Conservation (phyloP, 2,797 vertebrate species). For the Crenuchus spilurus region DNA sequence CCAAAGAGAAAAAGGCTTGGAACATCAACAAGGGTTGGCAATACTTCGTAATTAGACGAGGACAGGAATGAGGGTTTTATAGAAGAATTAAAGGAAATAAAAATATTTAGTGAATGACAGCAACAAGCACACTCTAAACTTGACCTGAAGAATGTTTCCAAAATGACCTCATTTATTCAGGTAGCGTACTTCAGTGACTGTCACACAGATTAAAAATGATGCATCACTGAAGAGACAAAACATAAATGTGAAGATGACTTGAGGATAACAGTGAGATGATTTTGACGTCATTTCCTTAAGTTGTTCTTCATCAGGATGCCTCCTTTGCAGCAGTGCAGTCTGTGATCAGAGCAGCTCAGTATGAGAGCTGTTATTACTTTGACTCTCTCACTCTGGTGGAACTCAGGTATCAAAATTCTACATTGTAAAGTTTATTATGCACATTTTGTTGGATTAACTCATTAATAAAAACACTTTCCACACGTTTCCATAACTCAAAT, state of each 20-base stretch:
- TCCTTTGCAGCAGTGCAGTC: not conserved
- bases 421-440: not conserved
- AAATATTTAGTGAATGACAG: too few species aligned
- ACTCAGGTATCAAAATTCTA: slow-evolving; percentile 33
- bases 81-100: too few species aligned
- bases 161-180: too few species aligned
- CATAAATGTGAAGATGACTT: not conserved
- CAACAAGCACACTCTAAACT: too few species aligned
- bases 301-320: not conserved
- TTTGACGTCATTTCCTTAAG: not conserved
- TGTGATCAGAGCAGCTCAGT: not conserved
- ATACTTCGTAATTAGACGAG: too few species aligned
- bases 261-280: not conserved
- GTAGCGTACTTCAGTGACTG: too few species aligned
- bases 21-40: too few species aligned
- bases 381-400: not conserved
- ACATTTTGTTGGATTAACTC: not conserved
- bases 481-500: not conserved
- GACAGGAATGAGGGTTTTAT: too few species aligned
- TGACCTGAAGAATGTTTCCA: too few species aligned
- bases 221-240: not conserved
- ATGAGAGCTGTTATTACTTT: slow-evolving; percentile 18
- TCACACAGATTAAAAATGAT: not conserved
- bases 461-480: not conserved
- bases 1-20: too few species aligned